Conservation (phyloP, 1,140 invertebrate species). For the Chymomyza costata region DNA sequence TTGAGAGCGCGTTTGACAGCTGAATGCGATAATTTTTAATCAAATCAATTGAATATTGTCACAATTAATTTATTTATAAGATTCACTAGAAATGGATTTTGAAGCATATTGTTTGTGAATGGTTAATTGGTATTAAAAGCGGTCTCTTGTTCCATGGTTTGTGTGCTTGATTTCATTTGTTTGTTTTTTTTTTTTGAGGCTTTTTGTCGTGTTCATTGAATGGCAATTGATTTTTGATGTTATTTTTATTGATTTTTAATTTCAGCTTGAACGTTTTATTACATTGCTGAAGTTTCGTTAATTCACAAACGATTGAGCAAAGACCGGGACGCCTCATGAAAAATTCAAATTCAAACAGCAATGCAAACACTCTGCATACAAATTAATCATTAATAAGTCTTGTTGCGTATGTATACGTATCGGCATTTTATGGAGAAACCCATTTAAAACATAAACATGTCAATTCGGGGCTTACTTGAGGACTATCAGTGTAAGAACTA, state of each 20-base stretch:
- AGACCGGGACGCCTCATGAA: constrained; percentile 45
- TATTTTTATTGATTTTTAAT: constrained; percentile 70
- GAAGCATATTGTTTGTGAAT: constrained; percentile 20
- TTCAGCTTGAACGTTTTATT: constrained; percentile 54
- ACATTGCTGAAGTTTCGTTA: constrained; percentile 40
- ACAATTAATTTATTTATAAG: constrained; percentile 69
- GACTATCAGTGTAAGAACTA: too few relatives aligned
- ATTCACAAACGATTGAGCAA: constrained; percentile 40
- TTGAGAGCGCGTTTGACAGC: constrained; percentile 39
- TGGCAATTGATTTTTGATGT: constrained; percentile 43
- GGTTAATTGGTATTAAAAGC: too few relatives aligned
- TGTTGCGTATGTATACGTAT: too few relatives aligned
- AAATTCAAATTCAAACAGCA: constrained; percentile 49
- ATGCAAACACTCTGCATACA: too few relatives aligned
- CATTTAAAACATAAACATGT: too few relatives aligned
- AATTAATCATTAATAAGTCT: too few relatives aligned
- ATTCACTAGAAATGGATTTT: constrained; percentile 40
- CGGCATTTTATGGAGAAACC: too few relatives aligned
- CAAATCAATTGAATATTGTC: constrained; percentile 73
- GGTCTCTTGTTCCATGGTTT: constrained; percentile 25
- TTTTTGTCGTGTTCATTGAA: constrained; percentile 27
- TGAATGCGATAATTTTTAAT: constrained; percentile 70
- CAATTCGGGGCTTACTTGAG: too few relatives aligned
- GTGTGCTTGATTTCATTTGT: constrained; percentile 15
- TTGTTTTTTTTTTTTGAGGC: constrained; percentile 20